A percentile compares a stretch with the other conserved stretches of the same genome.
Conservation (phyloP, 2,113 vertebrate species). For the Reinhardtius hippoglossoides region DNA sequence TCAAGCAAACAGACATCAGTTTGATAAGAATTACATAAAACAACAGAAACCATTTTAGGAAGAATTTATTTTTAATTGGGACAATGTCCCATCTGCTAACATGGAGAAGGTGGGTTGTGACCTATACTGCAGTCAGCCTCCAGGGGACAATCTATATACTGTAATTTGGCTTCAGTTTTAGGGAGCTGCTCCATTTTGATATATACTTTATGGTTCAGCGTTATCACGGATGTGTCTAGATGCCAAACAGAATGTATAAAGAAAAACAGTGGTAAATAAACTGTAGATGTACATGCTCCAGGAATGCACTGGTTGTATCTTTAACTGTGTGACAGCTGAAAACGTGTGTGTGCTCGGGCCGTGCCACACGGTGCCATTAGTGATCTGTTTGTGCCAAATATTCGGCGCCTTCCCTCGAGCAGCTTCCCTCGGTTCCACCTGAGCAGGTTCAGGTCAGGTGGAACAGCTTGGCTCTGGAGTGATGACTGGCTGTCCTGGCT, state of each 20-base stretch:
- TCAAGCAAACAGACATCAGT: too few relatives aligned
- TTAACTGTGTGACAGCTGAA: constrained; percentile 16
- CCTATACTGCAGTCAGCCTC: too few relatives aligned
- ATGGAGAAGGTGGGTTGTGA: too few relatives aligned
- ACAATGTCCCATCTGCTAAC: too few relatives aligned
- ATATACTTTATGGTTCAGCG: too few relatives aligned
- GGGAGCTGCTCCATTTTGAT: too few relatives aligned
- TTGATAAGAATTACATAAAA: too few relatives aligned
- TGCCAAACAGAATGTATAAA: background rate
- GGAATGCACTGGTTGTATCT: constrained; percentile 20
- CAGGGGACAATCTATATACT: too few relatives aligned
- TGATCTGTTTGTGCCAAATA: constrained; percentile 43
- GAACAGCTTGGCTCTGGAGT: constrained; percentile 26
- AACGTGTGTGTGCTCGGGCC: background rate
- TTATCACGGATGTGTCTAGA: too few relatives aligned
- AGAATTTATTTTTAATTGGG: too few relatives aligned
- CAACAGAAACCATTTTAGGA: too few relatives aligned
- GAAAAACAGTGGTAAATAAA: background rate
- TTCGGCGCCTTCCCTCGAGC: constrained; percentile 20
- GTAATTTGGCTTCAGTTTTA: too few relatives aligned
- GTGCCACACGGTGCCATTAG: constrained; percentile 1
- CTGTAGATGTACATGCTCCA: background rate
- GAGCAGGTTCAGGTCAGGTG: constrained; percentile 48
- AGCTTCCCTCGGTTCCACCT: constrained; percentile 19
- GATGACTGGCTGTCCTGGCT: constrained; percentile 73